These are phyloP conservation scores for Malurus cyaneus DNA, from an alignment of 2,113 vertebrate genomes.

Conservation along the genomic window DNA sequence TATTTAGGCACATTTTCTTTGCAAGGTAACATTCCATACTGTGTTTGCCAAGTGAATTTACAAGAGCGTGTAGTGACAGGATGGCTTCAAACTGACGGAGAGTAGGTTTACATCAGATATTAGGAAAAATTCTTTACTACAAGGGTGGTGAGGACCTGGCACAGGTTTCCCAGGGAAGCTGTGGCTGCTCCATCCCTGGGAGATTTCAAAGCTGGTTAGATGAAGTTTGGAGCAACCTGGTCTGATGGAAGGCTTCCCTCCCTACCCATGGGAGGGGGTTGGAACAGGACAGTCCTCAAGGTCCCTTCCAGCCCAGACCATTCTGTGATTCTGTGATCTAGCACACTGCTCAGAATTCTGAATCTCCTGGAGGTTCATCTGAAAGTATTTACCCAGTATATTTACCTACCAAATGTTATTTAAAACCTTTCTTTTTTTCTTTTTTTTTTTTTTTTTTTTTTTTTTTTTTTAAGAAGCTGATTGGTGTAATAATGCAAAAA, in stretches of 20 bases:
- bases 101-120: not conserved
- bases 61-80: not conserved
- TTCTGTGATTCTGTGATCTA: not conserved
- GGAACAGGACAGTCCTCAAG: rapidly evolving
- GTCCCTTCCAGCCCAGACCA: not conserved
- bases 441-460: not conserved
- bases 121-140: not conserved
- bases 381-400: not conserved
- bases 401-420: not conserved
- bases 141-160: rapidly evolving
- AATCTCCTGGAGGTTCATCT: not conserved
- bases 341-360: not conserved
- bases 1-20: slow-evolving; percentile 1
- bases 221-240: rapidly evolving
- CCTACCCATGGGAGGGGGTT: rapidly evolving
- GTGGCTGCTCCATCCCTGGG: not conserved
- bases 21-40: not conserved
- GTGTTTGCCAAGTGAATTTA: not conserved
- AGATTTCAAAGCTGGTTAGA: rapidly evolving
- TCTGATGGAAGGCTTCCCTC: rapidly evolving
- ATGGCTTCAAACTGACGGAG: not conserved
- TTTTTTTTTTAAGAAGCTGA: not conserved
- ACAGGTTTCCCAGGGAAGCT: rapidly evolving
- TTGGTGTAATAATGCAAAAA: not conserved
- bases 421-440: not conserved